Evolutionary conservation across 1,140 invertebrate species (phyloP), one percentile per base, ranked within the genome.

Genomic region (Sipha flava): DNA sequence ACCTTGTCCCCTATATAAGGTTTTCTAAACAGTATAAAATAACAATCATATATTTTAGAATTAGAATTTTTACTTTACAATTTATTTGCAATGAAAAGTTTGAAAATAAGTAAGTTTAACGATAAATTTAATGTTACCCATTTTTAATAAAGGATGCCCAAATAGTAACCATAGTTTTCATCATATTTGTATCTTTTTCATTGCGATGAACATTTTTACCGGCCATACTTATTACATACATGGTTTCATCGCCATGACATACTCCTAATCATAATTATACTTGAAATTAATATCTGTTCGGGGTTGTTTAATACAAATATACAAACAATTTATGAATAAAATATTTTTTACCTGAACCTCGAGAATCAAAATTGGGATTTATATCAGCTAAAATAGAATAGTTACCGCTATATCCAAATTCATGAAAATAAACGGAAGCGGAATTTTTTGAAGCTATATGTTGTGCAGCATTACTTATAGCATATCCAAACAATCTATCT

Each of bases 381-480:
- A 66, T 14, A 4, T 88, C 84, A 37, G 59, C 29, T 16, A 59
- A 23, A 86, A 88, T 3, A 89, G 83, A 83, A 89, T 90, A 23
- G 85, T 79, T n/a, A 7, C 86, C 88, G 47, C 86, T 86, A 80
- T 89, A 90, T 3, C 85, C 82, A 82, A 88, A 91, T 18, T 86
- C 84, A 81, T 91, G 90, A 83, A 88, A 86, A 84, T 89, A 90
- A 2, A 90, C 87, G 1, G 90, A 88, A 77, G 88, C 87, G 0
- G 45, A 84, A 45, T 87, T 87, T 18, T 83, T 83, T 49, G 82
- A 82, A 0, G 89, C 88, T 82, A 90, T 89, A 29, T 88, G 81
- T 81, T 86, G 85, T 0, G 88, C 88, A 62, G 88, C 84, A 82
- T 87, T 88, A 80, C 88, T 88, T 2, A 88, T 86, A 59, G 88